These are phyloP conservation scores for Ambastaia sidthimunki DNA, from an alignment of 2,797 vertebrate genomes.

Conservation along the genomic window DNA sequence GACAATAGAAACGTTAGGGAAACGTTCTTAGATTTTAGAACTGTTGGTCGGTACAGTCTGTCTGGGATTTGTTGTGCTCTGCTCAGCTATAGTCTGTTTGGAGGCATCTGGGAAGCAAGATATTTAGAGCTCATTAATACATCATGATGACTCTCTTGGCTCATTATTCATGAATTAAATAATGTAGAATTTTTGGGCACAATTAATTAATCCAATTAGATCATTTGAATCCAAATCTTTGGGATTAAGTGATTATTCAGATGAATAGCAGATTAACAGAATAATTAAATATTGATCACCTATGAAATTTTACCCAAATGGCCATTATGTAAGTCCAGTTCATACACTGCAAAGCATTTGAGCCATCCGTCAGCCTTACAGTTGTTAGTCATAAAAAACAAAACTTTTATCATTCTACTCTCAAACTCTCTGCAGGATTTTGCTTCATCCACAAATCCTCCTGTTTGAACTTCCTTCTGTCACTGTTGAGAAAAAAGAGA, in stretches of 20 bases:
- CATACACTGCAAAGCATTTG: not conserved
- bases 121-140: slow-evolving; percentile 47
- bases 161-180: slow-evolving; percentile 47
- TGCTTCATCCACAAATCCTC: not conserved
- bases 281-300: slow-evolving; percentile 39
- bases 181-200: slow-evolving; percentile 42
- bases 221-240: slow-evolving; percentile 46
- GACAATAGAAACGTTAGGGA: no score
- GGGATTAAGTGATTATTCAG: slow-evolving; percentile 51
- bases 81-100: not conserved
- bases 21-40: no score
- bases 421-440: not conserved
- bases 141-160: slow-evolving; percentile 34
- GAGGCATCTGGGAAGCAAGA: slow-evolving; percentile 12
- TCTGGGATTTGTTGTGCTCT: not conserved
- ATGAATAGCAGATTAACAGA: slow-evolving; percentile 46
- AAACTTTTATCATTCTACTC: not conserved
- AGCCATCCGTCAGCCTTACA: not conserved
- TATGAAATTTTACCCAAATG: slow-evolving; percentile 17
- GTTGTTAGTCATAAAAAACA: slow-evolving; percentile 10
- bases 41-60: no score
- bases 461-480: not conserved
- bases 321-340: slow-evolving; percentile 12
- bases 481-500: slow-evolving; percentile 14
- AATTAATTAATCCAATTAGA: slow-evolving; percentile 56